Base-by-base conservation (phyloP, 2,113 vertebrate genomes). In the Larimichthys crocea region DNA sequence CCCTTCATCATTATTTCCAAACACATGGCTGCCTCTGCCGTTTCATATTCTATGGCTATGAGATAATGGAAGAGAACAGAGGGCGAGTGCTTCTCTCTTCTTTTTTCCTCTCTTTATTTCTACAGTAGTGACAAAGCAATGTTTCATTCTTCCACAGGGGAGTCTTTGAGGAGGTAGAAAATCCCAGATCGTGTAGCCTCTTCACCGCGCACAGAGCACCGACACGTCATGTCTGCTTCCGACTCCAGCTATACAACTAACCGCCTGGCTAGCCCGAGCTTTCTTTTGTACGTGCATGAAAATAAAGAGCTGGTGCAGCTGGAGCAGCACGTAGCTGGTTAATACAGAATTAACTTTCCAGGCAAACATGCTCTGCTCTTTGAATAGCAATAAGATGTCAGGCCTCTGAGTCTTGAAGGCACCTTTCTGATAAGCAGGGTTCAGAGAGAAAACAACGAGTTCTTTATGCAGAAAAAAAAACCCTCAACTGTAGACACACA, bases 1-100 rank as follows among this genome's bases (percentile, higher is more conserved):
- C 76, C 78, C 85, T 79, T 91, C 77, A 84, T 91, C 89, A 92
- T 91, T 86, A 93, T 84, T 83, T 86, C 80, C 71, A 26, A 89
- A 84, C 87, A 87, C 87, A 91, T 69, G 72, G 80, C 82, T 79
- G 87, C 82, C 71, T 80, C 73, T 76, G 81, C 83, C 26, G 61
- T 86, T 90, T 80, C 84, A 89, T 80, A 88, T 83, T 89, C 79
- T 67, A 82, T 56, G 35, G 76, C 79, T 63, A 57, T 17, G 61
- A 87, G 76, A 91, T 83, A 91, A 88, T 81, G 65, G 78, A 72
- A 42, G 46, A 63, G 56, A 79, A 78, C 48, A 65, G 67, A 72
- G 24, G 42, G 26, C 8, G 57, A 50, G 22, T 49, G 56, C 52
- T 84, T 76, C 52, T 53, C 60, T 59, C 29, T 48, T 66, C 52